Evolutionary conservation across 2,797 vertebrate species (phyloP), one percentile per base, ranked within the genome.

Genomic region (Nyctibius grandis): DNA sequence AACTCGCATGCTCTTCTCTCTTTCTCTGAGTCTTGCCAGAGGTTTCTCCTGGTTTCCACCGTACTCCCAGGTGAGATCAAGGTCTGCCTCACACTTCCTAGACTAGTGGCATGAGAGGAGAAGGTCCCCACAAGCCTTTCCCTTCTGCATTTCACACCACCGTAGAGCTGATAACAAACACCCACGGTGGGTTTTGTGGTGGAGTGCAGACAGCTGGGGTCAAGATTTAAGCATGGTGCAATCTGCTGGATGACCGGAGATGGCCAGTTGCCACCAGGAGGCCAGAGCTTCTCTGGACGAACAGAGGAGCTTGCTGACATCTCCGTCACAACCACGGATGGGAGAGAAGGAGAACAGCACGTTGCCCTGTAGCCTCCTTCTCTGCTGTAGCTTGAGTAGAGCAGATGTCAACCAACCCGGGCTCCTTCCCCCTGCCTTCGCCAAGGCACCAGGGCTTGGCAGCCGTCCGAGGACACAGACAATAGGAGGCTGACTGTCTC

Each of bases 321-420:
- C 51, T 29, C 48, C 12, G 0, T 44, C 79, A 48, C 23, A 21
- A 1, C 47, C 36, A 7, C 0, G 2, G 63, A 2, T 34, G 50
- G 47, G n/a, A 75, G 31, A 65, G 57, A 70, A 59, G 60, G 68
- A 73, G 74, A 59, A 2, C 3, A 36, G 26, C n/a, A 11, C 3
- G 0, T 88, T 34, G 53, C 42, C 68, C 83, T 73, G 87, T 54
- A 68, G 61, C 50, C 15, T 47, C 77, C 82, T 78, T 54, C 77
- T 23, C 40, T 74, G 83, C 91, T 31, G 76, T 11, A 65, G 59
- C 77, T 83, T 13, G 56, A 40, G 92, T 18, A 26, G 81, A 97
- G 93, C 97, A 98, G 96, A 97, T 97, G 96, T 92, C 94, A 96
- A 28, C 87, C 82, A 86, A 95, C 91, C 90, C 81, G 44, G 89